phyloP scores from a whole-genome alignment of 2,113 vertebrate species.

The Emydura subglobosa region DNA sequence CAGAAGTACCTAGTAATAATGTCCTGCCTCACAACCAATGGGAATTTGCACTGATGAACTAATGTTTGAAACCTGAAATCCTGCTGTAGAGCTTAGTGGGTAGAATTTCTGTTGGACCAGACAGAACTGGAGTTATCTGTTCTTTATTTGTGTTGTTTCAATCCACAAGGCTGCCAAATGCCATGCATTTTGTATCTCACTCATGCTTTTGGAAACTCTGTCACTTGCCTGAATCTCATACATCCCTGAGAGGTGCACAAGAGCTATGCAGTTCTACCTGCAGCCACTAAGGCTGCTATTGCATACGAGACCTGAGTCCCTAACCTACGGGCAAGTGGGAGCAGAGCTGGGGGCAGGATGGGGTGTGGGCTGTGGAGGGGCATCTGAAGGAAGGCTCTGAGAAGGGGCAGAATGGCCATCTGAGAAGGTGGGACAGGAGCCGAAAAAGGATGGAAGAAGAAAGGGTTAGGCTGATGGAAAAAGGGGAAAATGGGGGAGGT shows the following conservation, averaged over 20 bases:
- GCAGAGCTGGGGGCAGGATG: not conserved
- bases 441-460: not conserved
- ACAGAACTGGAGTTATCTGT: not conserved
- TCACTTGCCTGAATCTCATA: conserved; percentile 26
- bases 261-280: not conserved
- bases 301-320: not conserved
- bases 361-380: not conserved
- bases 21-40: not conserved
- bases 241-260: conserved; percentile 19
- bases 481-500: not conserved
- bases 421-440: not conserved
- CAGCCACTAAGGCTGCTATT: conserved; percentile 7
- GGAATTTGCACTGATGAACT: conserved; percentile 25
- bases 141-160: not conserved
- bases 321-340: not conserved
- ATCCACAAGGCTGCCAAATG: conserved; percentile 44
- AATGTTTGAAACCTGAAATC: not conserved
- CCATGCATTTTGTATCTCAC: conserved; percentile 13
- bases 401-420: not conserved
- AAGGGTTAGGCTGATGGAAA: not conserved
- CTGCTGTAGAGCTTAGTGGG: not conserved
- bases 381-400: not conserved
- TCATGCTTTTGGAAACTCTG: conserved; percentile 39
- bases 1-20: conserved; percentile 24
- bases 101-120: not conserved